These are phyloP conservation scores for Zalophus californianus DNA, from an alignment of 2,797 vertebrate species.

Conservation along the genomic window DNA sequence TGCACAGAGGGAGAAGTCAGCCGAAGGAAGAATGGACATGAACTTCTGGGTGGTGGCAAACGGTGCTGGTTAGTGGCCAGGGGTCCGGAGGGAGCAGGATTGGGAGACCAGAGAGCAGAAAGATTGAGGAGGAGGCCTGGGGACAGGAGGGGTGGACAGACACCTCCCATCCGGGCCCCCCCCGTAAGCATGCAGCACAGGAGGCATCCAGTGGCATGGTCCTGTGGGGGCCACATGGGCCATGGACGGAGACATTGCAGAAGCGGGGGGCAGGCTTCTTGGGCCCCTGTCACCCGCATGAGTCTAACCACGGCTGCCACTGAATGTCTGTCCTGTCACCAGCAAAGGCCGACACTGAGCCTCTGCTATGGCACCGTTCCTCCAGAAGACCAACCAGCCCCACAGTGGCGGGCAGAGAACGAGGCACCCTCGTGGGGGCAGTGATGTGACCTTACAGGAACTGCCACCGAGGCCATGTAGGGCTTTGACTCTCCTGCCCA, in stretches of 20 bases:
- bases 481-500: too few relatives aligned
- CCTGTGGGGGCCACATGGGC: fast-evolving
- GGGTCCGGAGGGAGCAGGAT: not conserved
- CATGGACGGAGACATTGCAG: not conserved
- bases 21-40: fast-evolving
- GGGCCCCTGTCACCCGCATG: not conserved
- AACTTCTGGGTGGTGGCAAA: not conserved
- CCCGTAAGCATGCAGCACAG: fast-evolving
- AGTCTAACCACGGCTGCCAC: not conserved
- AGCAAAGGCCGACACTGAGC: not conserved
- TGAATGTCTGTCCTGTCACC: not conserved
- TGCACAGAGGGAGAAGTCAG: not conserved
- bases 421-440: too few relatives aligned
- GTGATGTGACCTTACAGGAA: not conserved
- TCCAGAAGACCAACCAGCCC: not conserved
- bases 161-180: not conserved
- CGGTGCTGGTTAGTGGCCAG: too few relatives aligned
- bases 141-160: not conserved
- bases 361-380: not conserved
- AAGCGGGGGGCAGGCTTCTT: not conserved
- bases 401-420: not conserved
- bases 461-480: not conserved
- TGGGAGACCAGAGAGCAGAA: not conserved
- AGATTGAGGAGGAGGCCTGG: too few relatives aligned
- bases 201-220: too few relatives aligned